These are phyloP conservation scores for Vollenhovia emeryi DNA, from an alignment of 1,140 invertebrate species.

Conservation along the genomic window DNA sequence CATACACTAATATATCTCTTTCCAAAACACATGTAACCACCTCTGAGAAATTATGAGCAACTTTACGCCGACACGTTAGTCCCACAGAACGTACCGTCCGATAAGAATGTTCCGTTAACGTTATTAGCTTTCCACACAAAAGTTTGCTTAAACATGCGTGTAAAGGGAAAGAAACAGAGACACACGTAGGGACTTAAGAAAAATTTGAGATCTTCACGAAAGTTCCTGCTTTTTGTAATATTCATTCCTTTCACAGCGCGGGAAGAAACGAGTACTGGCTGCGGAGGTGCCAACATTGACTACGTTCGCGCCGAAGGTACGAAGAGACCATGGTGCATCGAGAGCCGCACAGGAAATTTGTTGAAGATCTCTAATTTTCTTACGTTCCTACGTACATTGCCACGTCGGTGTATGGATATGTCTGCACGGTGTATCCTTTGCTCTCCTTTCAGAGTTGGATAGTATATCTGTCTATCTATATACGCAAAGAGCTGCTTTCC, in stretches of 20 bases:
- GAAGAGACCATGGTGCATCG: conserved; percentile 35
- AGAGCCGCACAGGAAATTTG: conserved; percentile 30
- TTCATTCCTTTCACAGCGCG: conserved; percentile 54
- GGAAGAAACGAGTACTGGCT: conserved; percentile 52
- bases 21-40: background rate
- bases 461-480: conserved; percentile 1
- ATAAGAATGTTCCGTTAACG: background rate
- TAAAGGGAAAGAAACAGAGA: conserved; percentile 13
- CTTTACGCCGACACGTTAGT: background rate
- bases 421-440: conserved; percentile 43
- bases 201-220: conserved; percentile 46
- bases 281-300: conserved; percentile 45
- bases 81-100: background rate
- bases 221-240: conserved; percentile 33
- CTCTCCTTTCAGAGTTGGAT: conserved; percentile 34
- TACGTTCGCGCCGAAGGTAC: conserved; percentile 52
- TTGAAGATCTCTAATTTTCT: conserved; percentile 54
- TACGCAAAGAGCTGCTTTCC: conserved; percentile 3
- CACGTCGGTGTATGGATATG: conserved; percentile 10
- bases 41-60: background rate
- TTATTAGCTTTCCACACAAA: background rate
- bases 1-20: background rate
- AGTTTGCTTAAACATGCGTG: background rate
- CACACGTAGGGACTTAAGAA: conserved; percentile 41
- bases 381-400: conserved; percentile 32